Base-by-base conservation (phyloP, 2,113 vertebrate genomes). In the Hippolais icterina region DNA sequence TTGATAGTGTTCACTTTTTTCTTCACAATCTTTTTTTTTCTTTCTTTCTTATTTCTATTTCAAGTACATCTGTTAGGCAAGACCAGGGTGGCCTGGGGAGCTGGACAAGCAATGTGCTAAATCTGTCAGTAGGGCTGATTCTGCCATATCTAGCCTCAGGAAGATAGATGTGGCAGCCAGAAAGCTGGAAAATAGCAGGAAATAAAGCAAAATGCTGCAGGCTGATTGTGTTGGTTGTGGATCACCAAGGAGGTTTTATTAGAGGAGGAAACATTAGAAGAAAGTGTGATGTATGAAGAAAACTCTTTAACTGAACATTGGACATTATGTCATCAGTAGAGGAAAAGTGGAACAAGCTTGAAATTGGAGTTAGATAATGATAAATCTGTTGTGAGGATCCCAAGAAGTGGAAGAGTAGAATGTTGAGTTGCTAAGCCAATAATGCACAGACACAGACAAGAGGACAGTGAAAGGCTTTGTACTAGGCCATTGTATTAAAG, bases 401-500 rank as follows among this genome's bases (percentile, higher is more conserved):
- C 54, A 46, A 15, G 57, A 72, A 74, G 5, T 6, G 10, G 47
- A 75, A 81, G 4, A 4, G 4, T 28, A 3, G 21, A 31, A 75
- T 37, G 12, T 22, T 41, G n/a, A 78, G 4, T 7, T 84, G 29
- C 24, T 89, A 54, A 81, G 11, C 14, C 21, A 5, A 4, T 27
- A 12, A 42, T 19, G 13, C 46, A 81, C 28, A 1, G 1, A 80
- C 29, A 66, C 3, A 42, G 12, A 56, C 41, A 52, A 72, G 10
- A 80, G 10, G 4, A 59, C 63, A 61, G 19, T 13, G n/a, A 11
- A n/a, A 71, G 7, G 5, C 7, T 60, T 28, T 39, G 4, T 42
- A 35, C 4, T 42, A 52, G 37, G 20, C 12, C 0, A 0, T 39
- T 53, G 5, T 21, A 57, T 6, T 53, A 80, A 53, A 57, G 8